Percentiles rank a stretch among this genome's conserved stretches.
These are phyloP conservation scores for Chydorus sphaericus DNA, from an alignment of 2,888 invertebrate genomes.

Conservation along the genomic window DNA sequence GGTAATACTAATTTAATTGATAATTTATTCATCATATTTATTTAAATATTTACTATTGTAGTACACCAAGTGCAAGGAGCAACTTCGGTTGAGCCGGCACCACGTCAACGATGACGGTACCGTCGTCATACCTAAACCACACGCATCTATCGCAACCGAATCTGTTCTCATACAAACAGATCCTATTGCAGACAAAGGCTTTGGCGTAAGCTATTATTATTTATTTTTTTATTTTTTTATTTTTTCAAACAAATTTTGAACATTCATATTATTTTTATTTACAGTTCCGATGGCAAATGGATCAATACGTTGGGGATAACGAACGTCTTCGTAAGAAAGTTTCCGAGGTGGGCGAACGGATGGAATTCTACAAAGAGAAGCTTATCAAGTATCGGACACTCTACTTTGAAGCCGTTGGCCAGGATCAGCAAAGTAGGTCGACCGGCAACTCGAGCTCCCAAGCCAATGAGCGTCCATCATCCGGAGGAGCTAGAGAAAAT, in stretches of 20 bases:
- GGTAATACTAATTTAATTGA: neutral
- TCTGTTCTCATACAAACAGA: neutral
- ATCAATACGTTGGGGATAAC: neutral
- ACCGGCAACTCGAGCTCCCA: neutral
- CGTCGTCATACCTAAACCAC: neutral
- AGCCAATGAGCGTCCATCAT: neutral
- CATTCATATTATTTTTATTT: neutral
- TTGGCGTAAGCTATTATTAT: neutral
- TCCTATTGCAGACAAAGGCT: slow-evolving; percentile 1
- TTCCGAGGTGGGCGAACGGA: neutral
- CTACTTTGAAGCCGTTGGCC: neutral
- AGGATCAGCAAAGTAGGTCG: neutral
- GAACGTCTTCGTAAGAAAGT: neutral
- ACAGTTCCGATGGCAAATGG: slow-evolving; percentile 4
- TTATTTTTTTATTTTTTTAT: neutral
- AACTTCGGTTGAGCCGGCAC: neutral
- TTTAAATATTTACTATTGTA: neutral
- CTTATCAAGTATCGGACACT: neutral
- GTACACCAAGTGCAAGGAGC: neutral
- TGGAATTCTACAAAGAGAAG: neutral
- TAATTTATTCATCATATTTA: neutral
- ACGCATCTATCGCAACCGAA: neutral
- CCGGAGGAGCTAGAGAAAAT: neutral
- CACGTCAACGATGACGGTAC: neutral
- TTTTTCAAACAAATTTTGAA: too few relatives aligned